These are phyloP conservation scores for Rhinella marina DNA, from an alignment of 2,797 vertebrate species.

Conservation along the genomic window DNA sequence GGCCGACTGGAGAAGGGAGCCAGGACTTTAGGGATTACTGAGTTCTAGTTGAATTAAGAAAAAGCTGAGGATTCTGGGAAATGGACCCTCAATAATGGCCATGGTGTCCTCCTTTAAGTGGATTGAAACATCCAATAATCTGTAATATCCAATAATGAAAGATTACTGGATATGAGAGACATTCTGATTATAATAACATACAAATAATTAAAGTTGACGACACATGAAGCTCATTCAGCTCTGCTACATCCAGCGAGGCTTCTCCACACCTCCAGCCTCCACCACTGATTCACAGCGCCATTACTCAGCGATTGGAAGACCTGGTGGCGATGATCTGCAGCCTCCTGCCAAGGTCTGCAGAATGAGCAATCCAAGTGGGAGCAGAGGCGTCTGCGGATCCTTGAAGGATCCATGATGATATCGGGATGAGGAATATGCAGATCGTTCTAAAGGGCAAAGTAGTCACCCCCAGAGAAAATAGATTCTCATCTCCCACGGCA, in stretches of 20 bases:
- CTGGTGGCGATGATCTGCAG: background rate
- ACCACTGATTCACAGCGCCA: background rate
- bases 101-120: no score
- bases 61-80: no score
- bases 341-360: background rate
- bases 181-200: no score
- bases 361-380: slow-evolving; percentile 7
- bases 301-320: background rate
- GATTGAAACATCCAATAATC: no score
- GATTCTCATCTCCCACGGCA: background rate
- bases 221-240: background rate
- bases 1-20: no score
- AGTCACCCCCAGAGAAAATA: background rate
- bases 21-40: no score
- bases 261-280: background rate
- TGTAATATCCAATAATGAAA: no score
- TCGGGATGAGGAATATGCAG: background rate
- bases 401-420: background rate
- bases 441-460: background rate
- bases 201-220: no score
- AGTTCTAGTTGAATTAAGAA: no score
- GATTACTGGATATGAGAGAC: no score
- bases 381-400: background rate
- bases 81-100: no score
- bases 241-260: background rate